phyloP scores from a whole-genome alignment of 2,888 invertebrate genomes.

The Cataglyphis cursor region DNA sequence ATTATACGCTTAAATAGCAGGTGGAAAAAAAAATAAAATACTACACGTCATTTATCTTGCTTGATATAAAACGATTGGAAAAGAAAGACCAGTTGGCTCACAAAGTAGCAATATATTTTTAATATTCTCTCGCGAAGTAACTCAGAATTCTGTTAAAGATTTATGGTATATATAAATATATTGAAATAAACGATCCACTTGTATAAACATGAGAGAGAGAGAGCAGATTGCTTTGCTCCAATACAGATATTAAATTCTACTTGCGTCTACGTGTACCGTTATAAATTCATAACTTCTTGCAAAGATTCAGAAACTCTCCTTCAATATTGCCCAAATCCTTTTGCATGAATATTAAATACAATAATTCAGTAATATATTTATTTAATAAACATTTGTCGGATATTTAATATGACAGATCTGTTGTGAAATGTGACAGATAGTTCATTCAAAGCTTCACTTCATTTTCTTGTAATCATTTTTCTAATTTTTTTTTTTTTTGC shows the following conservation, averaged over 20 bases:
- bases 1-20: background rate
- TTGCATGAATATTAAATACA: background rate
- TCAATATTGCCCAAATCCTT: background rate
- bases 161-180: background rate
- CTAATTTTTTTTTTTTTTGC: background rate
- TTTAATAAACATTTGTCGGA: constrained; percentile 1
- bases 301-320: background rate
- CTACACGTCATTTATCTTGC: background rate
- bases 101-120: constrained; percentile 4
- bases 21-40: constrained; percentile 25
- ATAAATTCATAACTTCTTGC: constrained; percentile 36
- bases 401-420: constrained; percentile 1
- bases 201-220: background rate
- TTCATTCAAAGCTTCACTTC: background rate
- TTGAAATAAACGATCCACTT: constrained; percentile 4
- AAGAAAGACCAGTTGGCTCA: background rate
- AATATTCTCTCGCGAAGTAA: background rate
- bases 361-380: background rate
- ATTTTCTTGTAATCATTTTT: background rate
- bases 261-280: constrained; percentile 6
- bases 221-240: background rate
- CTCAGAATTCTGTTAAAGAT: constrained; percentile 7
- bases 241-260: constrained; percentile 1
- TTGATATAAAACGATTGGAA: background rate
- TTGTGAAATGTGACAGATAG: background rate